These are phyloP conservation scores for Todus mexicanus DNA, from an alignment of 2,797 vertebrate species.

Conservation along the genomic window DNA sequence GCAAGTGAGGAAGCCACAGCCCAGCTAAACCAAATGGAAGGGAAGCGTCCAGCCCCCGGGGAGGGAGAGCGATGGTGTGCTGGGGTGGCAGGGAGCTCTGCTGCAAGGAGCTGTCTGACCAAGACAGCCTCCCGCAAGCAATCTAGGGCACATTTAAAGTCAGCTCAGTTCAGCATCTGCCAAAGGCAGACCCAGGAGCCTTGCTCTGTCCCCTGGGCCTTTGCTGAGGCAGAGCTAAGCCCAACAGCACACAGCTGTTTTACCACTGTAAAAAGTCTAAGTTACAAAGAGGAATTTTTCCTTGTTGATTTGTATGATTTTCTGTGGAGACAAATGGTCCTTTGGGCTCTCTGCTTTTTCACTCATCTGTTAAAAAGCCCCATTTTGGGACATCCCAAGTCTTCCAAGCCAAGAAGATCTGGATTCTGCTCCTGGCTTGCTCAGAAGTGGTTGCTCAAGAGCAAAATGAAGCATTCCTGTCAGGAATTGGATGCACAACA, in stretches of 20 bases:
- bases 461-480: conserved; percentile 60
- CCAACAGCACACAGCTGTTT: conserved; percentile 37
- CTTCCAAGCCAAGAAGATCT: conserved; percentile 51
- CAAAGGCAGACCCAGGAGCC: not conserved
- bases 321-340: conserved; percentile 42
- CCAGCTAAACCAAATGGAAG: not conserved
- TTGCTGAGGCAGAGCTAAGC: not conserved
- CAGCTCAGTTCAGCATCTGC: not conserved
- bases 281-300: conserved; percentile 14
- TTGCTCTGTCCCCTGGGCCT: not conserved
- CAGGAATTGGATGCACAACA: conserved; percentile 35
- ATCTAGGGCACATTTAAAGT: not conserved
- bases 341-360: conserved; percentile 55
- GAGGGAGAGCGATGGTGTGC: not conserved
- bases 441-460: conserved; percentile 61
- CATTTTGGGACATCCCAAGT: conserved; percentile 57
- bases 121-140: not conserved
- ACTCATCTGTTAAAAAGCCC: conserved; percentile 52
- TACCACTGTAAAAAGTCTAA: not conserved
- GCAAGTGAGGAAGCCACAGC: not conserved
- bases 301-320: conserved; percentile 49
- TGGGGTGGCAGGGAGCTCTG: not conserved
- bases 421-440: conserved; percentile 65
- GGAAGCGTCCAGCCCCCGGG: not conserved
- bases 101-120: not conserved